Evolutionary conservation across 2,888 invertebrate genomes (phyloP).

Genomic region (Venustoraphidia nigricollis): DNA sequence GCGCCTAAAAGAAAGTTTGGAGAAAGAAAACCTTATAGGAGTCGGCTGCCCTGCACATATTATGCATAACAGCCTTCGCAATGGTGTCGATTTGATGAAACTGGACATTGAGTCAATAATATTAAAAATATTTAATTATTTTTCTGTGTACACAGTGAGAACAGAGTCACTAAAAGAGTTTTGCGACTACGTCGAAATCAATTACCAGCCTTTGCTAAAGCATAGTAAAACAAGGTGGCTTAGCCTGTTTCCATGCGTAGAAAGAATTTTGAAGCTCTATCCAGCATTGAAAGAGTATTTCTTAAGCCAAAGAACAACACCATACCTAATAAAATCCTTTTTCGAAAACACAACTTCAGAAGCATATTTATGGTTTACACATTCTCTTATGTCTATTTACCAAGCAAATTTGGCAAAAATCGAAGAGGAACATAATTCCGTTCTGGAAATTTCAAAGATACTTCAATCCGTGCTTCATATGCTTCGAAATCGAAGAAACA

Average conservation of each 20-base stretch:
- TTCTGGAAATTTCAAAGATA: conserved; percentile 1
- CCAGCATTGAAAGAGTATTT: conserved; percentile 2
- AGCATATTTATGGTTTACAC: not conserved
- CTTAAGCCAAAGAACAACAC: conserved; percentile 3
- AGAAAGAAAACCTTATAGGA: conserved; percentile 13
- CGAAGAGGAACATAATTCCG: conserved; percentile 2
- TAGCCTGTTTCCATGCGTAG: conserved; percentile 1
- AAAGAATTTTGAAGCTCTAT: conserved; percentile 1
- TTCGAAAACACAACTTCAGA: conserved; percentile 3
- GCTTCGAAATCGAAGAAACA: too few species aligned
- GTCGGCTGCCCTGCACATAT: conserved; percentile 18
- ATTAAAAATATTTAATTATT: conserved; percentile 12
- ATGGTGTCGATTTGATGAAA: conserved; percentile 12
- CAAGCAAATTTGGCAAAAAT: too few species aligned
- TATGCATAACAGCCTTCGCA: conserved; percentile 14
- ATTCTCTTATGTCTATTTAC: not conserved
- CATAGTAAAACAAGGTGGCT: conserved; percentile 6
- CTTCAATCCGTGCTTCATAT: too few species aligned
- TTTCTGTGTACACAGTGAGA: conserved; percentile 14
- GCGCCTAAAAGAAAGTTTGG: conserved; percentile 11
- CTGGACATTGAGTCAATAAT: conserved; percentile 16
- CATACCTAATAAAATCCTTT: conserved; percentile 1
- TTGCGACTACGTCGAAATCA: conserved; percentile 14
- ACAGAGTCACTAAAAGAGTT: conserved; percentile 16
- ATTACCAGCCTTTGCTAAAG: conserved; percentile 7